Percentiles rank a stretch among this genome's conserved stretches.
phyloP scores from a whole-genome alignment of 2,888 invertebrate genomes.

The Leucophenga maculata region DNA sequence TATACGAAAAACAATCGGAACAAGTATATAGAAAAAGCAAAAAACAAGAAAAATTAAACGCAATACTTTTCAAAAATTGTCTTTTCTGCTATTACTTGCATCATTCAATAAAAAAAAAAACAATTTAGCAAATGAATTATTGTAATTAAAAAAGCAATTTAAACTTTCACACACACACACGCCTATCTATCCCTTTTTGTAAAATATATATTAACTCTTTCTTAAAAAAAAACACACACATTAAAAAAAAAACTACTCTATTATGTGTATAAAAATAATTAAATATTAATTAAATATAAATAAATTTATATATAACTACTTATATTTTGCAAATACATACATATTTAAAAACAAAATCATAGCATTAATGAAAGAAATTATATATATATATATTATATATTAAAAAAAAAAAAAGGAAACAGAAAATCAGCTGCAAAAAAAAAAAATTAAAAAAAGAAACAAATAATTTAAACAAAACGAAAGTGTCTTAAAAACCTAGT shows the following conservation, averaged over 20 bases:
- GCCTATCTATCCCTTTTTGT: slow-evolving; percentile 23
- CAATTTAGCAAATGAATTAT: slow-evolving; percentile 9
- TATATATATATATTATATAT: slow-evolving; percentile 18
- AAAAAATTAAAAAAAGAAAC: slow-evolving; percentile 17
- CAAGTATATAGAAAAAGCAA: slow-evolving; percentile 39
- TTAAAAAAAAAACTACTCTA: background rate
- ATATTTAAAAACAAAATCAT: slow-evolving; percentile 7
- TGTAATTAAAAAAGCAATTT: background rate
- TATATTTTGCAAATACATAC: slow-evolving; percentile 18
- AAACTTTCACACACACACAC: slow-evolving; percentile 15
- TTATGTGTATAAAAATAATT: slow-evolving; percentile 13
- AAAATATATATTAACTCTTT: slow-evolving; percentile 20
- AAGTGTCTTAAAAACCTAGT: slow-evolving; percentile 70
- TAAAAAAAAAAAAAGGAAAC: slow-evolving; percentile 32
- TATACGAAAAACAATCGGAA: slow-evolving; percentile 58
- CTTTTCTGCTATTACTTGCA: background rate
- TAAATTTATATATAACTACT: background rate
- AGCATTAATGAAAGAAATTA: slow-evolving; percentile 48
- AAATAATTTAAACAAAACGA: slow-evolving; percentile 53
- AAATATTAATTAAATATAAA: slow-evolving; percentile 8
- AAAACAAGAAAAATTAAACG: background rate
- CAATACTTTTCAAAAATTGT: background rate
- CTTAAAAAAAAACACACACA: background rate
- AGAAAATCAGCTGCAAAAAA: slow-evolving; percentile 22
- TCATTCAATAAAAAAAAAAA: slow-evolving; percentile 17